Percentiles rank a stretch among this genome's conserved stretches.
These are phyloP conservation scores for Meloidogyne floridensis DNA, from an alignment of 1,140 invertebrate species.

Conservation along the genomic window DNA sequence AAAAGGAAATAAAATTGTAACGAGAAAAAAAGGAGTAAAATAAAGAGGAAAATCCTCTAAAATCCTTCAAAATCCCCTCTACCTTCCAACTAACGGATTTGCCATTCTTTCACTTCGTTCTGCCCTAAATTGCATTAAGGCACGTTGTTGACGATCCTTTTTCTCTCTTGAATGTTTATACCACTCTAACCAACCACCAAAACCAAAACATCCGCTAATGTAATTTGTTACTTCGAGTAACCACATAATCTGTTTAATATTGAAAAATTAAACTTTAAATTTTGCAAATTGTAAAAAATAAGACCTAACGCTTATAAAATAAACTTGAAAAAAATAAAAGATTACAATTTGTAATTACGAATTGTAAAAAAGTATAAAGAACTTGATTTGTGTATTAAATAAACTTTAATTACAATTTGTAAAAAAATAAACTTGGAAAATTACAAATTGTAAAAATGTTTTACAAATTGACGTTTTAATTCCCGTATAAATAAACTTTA, in stretches of 20 bases:
- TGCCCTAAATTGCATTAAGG: neutral
- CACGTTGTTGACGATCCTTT: neutral
- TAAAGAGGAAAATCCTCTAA: neutral
- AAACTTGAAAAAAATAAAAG: too few relatives aligned
- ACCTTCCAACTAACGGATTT: neutral
- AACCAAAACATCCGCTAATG: constrained; percentile 14
- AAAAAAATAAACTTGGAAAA: too few relatives aligned
- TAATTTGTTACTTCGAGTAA: constrained; percentile 8
- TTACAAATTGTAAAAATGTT: too few relatives aligned
- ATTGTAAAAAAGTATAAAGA: too few relatives aligned
- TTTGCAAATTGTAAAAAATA: too few relatives aligned
- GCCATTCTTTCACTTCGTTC: neutral
- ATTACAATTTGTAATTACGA: too few relatives aligned
- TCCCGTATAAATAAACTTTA: too few relatives aligned
- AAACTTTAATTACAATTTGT: too few relatives aligned
- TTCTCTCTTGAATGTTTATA: constrained; percentile 16
- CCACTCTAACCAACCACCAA: constrained; percentile 15
- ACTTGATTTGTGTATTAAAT: too few relatives aligned
- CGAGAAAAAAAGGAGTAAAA: neutral
- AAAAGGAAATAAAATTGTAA: neutral
- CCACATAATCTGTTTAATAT: neutral
- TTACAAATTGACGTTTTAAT: too few relatives aligned
- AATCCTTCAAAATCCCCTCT: neutral
- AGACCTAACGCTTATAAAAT: too few relatives aligned
- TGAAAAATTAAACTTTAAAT: neutral